Conservation (phyloP, 2,888 invertebrate genomes). For the Nasonovia ribisnigri region DNA sequence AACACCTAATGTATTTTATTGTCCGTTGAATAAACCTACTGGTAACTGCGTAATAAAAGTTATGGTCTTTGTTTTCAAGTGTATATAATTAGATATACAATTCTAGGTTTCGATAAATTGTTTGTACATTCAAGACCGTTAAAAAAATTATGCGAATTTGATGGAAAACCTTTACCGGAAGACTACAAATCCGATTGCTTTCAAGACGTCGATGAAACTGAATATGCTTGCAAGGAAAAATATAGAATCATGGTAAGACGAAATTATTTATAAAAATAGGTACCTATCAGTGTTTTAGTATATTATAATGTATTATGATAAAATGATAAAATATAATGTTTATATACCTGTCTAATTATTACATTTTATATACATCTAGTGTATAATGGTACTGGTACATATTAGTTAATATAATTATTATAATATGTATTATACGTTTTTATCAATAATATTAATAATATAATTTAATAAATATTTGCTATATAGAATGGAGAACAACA, state of each 20-base stretch:
- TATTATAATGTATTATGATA: no score
- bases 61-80: background rate
- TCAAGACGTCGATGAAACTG: constrained; percentile 83
- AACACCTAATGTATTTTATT: constrained; percentile 84
- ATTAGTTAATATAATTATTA: background rate
- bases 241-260: constrained; percentile 81
- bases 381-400: no score
- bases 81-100: background rate
- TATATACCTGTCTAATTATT: background rate
- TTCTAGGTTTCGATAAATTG: constrained; percentile 76
- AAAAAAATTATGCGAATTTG: constrained; percentile 81
- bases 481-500: background rate
- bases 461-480: constrained; percentile 17
- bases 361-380: background rate
- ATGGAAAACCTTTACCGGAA: constrained; percentile 78
- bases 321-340: background rate
- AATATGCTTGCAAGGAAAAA: constrained; percentile 85
- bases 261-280: constrained; percentile 6
- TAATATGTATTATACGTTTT: background rate
- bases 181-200: constrained; percentile 85
- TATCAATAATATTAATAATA: constrained; percentile 21
- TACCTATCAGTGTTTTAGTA: background rate
- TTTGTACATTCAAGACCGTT: constrained; percentile 79
- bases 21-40: constrained; percentile 82
- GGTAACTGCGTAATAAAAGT: constrained; percentile 68